Conservation (phyloP, 2,888 invertebrate species). For the Ennomos quercinarius region DNA sequence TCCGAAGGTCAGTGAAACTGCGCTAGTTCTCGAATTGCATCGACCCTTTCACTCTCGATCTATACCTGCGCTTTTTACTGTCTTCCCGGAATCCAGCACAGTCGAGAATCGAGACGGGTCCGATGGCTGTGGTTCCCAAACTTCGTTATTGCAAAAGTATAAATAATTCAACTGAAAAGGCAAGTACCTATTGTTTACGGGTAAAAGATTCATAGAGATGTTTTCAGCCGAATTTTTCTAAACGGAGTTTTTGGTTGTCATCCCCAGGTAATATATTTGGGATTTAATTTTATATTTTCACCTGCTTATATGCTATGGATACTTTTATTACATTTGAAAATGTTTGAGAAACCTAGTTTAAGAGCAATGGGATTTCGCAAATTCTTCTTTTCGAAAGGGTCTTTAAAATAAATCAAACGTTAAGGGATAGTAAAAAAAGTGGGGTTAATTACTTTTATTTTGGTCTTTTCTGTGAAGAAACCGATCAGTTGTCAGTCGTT, state of each 20-base stretch:
- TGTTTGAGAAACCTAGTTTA: slow-evolving; percentile 62
- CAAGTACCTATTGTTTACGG: too few relatives aligned
- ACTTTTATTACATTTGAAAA: slow-evolving; percentile 8
- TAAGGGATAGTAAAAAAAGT: slow-evolving; percentile 79
- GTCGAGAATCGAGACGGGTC: slow-evolving; percentile 59
- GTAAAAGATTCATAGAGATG: too few relatives aligned
- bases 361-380: slow-evolving; percentile 79
- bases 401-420: slow-evolving; percentile 83
- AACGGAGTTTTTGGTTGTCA: too few relatives aligned
- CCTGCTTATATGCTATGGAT: background rate
- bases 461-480: slow-evolving; percentile 75
- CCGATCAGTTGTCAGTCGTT: slow-evolving; percentile 64
- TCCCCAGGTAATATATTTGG: too few relatives aligned
- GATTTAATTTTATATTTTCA: too few relatives aligned
- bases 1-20: slow-evolving; percentile 79
- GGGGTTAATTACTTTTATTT: slow-evolving; percentile 79
- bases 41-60: slow-evolving; percentile 84
- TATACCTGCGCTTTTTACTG: slow-evolving; percentile 83
- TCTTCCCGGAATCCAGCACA: slow-evolving; percentile 69
- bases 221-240: too few relatives aligned
- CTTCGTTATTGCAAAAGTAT: slow-evolving; percentile 36
- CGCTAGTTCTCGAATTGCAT: slow-evolving; percentile 81
- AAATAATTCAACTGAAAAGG: too few relatives aligned
- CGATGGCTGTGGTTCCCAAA: slow-evolving; percentile 62
- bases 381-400: slow-evolving; percentile 80